Evolutionary conservation across 2,888 invertebrate species (phyloP).

Genomic region (Heliconius ismenius): DNA sequence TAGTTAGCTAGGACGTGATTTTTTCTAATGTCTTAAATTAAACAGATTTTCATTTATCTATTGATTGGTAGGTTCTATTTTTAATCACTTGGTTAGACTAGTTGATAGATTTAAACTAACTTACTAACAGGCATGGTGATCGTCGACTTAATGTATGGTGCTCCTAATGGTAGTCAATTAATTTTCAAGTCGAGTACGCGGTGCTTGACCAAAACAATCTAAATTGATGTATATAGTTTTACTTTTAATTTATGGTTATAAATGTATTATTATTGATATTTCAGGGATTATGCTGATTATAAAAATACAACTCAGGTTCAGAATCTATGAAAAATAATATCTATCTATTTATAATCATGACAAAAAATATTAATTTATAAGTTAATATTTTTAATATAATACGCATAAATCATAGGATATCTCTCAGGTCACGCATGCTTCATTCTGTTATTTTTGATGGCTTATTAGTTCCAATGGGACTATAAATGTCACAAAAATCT

Average conservation of each 20-base stretch:
- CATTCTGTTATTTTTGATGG: slow-evolving; percentile 20
- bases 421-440: slow-evolving; percentile 9
- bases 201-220: background rate
- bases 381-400: no score
- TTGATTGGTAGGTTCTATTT: no score
- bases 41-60: background rate
- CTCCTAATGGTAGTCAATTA: background rate
- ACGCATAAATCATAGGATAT: slow-evolving; percentile 5
- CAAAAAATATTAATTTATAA: background rate
- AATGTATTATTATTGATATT: background rate
- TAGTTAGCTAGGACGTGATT: background rate
- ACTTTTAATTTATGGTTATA: background rate
- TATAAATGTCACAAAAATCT: slow-evolving; percentile 21
- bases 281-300: background rate
- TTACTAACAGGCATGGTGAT: background rate
- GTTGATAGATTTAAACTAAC: background rate
- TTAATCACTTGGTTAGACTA: background rate
- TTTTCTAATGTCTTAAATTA: background rate
- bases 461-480: slow-evolving; percentile 24
- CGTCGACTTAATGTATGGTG: background rate
- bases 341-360: background rate
- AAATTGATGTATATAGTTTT: background rate
- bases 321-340: background rate
- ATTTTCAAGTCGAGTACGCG: background rate
- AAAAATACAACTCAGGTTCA: background rate